These are phyloP conservation scores for Turdus rufiventris DNA, from an alignment of 2,113 vertebrate genomes.

Conservation along the genomic window DNA sequence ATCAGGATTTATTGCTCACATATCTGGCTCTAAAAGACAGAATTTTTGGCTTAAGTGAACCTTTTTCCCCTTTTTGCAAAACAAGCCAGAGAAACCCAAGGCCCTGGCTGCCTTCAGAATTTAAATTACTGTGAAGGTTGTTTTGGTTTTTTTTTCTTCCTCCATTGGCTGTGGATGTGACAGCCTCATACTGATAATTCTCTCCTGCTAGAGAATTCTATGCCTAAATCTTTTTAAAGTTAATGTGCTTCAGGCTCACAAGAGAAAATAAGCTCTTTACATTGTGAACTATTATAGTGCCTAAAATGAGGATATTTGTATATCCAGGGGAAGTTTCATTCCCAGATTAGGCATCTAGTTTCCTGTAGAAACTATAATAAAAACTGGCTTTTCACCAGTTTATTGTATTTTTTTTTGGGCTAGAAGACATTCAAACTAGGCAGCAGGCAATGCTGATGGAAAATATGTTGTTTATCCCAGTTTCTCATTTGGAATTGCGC, in stretches of 20 bases:
- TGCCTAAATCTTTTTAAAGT: not conserved
- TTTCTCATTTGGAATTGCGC: not conserved
- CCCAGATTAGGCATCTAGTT: not conserved
- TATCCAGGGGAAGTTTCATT: not conserved
- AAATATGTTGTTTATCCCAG: not conserved
- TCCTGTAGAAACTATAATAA: not conserved
- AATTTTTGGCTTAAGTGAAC: not conserved
- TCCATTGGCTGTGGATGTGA: not conserved
- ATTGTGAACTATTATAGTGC: not conserved
- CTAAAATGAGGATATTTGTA: not conserved
- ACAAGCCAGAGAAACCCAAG: not conserved
- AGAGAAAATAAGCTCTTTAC: not conserved
- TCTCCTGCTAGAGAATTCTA: not conserved
- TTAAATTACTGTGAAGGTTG: not conserved
- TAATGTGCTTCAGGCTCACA: not conserved
- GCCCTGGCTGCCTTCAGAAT: not conserved
- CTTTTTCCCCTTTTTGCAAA: not conserved
- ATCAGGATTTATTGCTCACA: not conserved
- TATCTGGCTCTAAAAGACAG: not conserved
- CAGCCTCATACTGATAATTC: not conserved
- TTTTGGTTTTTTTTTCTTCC: not conserved
- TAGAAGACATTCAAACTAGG: not conserved
- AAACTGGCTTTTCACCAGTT: not conserved
- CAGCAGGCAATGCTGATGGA: not conserved
- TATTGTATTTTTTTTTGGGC: not conserved